These are phyloP conservation scores for Drosophila kohkoa DNA, from an alignment of 1,140 invertebrate genomes.

Conservation along the genomic window DNA sequence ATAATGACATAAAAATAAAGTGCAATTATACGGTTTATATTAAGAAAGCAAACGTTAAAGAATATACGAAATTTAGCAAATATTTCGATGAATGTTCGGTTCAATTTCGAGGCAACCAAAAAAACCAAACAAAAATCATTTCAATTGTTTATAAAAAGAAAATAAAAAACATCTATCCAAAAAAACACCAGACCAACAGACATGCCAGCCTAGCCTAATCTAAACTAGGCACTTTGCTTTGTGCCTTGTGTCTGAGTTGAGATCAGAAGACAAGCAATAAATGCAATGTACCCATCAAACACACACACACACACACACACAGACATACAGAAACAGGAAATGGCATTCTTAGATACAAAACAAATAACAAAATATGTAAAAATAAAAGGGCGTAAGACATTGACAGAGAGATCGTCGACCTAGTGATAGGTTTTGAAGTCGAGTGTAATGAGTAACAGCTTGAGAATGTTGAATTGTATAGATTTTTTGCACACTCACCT, in stretches of 20 bases:
- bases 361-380: conserved; percentile 19
- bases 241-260: conserved; percentile 13
- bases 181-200: conserved; percentile 32
- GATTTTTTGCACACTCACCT: conserved; percentile 71
- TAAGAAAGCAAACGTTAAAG: conserved; percentile 72
- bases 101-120: conserved; percentile 46
- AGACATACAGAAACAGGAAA: conserved; percentile 24
- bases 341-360: conserved; percentile 28
- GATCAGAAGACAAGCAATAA: conserved; percentile 14
- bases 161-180: conserved; percentile 19
- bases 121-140: conserved; percentile 32
- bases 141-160: conserved; percentile 24
- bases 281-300: conserved; percentile 3
- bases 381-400: conserved; percentile 38
- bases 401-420: conserved; percentile 66
- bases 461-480: conserved; percentile 83
- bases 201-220: conserved; percentile 17
- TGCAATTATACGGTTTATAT: conserved; percentile 81
- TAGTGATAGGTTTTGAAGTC: conserved; percentile 60
- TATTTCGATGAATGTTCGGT: conserved; percentile 71
- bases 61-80: conserved; percentile 53
- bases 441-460: conserved; percentile 79
- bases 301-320: conserved; percentile 7
- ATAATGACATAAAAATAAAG: conserved; percentile 74
- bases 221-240: conserved; percentile 18